Evolutionary conservation across 2,113 vertebrate species (phyloP).

Genomic region (Hemicordylus capensis): DNA sequence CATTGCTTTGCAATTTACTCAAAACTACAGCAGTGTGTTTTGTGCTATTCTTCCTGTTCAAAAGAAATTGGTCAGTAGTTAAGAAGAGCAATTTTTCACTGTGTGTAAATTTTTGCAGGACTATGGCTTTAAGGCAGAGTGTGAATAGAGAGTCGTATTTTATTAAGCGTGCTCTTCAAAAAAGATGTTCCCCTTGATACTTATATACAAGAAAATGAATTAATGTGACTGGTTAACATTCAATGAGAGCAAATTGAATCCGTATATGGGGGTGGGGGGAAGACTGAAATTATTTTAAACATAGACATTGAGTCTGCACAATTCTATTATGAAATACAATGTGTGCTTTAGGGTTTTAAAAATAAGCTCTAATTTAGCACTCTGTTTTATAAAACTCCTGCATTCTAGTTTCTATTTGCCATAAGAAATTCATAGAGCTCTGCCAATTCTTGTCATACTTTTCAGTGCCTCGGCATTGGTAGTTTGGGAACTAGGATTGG

Average conservation of each 20-base stretch:
- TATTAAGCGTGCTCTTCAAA: not conserved
- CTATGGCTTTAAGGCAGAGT: not conserved
- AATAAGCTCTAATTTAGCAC: not conserved
- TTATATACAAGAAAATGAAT: not conserved
- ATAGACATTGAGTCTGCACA: not conserved
- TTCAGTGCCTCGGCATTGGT: not conserved
- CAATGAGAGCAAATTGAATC: not conserved
- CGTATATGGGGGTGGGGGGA: not conserved
- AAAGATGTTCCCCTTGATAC: not conserved
- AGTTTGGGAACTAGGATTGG: not conserved
- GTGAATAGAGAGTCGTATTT: not conserved
- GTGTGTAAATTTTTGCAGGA: not conserved
- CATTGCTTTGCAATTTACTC: not conserved
- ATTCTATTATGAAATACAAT: not conserved
- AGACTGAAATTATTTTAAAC: not conserved
- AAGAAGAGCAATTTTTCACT: not conserved
- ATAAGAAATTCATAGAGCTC: not conserved
- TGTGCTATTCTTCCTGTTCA: not conserved
- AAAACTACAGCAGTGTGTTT: not conserved
- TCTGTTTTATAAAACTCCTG: not conserved
- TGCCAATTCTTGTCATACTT: not conserved
- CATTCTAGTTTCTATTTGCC: no score
- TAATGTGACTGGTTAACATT: not conserved
- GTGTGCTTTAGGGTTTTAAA: not conserved
- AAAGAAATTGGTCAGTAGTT: not conserved